Base-by-base conservation (phyloP, 2,888 invertebrate genomes). In the Trypoxylon attenuatum region DNA sequence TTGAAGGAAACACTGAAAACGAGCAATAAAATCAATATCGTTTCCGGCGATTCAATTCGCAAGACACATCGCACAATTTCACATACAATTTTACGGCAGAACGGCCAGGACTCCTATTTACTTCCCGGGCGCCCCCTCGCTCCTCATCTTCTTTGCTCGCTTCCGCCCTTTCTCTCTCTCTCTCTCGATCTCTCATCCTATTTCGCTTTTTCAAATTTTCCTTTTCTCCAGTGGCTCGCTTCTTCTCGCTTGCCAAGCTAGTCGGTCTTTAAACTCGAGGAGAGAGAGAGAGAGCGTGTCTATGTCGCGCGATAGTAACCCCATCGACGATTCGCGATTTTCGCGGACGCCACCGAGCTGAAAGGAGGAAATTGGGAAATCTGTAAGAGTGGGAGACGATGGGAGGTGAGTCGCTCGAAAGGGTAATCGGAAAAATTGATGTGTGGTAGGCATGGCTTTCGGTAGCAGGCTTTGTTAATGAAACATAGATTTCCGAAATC, bases 21-120 rank as follows among this genome's bases (percentile, higher is more conserved):
- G 86, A 86, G 85, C 86, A 86, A 86, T 87, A 87, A 86, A 87
- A 86, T 87, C 86, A 85, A 86, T 86, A 86, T 86, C 87, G 86
- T 87, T 87, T 85, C 86, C 83, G 85, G 85, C 86, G 81, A 87
- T 87, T 87, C 87, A 87, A 87, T 87, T 85, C 87, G 81, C 84
- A 85, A 86, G 86, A 86, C 85, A 85, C 87, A 86, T 86, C 84
- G 86, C 86, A 82, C 86, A 85, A 87, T 87, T 86, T 85, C 86
- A 86, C 86, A 84, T 86, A 87, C 87, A 87, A 87, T 87, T 87
- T 87, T 87, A 86, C 87, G 87, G 84, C 79, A 86, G 86, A 87
- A 84, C 82, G 80, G 82, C 79, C 85, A 84, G 82, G 80, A 81
- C 82, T 85, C 80, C 85, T 86, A 84, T 84, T 84, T 85, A 85